Conservation (phyloP, 2,113 vertebrate species). For the Phalacrocorax aristotelis region DNA sequence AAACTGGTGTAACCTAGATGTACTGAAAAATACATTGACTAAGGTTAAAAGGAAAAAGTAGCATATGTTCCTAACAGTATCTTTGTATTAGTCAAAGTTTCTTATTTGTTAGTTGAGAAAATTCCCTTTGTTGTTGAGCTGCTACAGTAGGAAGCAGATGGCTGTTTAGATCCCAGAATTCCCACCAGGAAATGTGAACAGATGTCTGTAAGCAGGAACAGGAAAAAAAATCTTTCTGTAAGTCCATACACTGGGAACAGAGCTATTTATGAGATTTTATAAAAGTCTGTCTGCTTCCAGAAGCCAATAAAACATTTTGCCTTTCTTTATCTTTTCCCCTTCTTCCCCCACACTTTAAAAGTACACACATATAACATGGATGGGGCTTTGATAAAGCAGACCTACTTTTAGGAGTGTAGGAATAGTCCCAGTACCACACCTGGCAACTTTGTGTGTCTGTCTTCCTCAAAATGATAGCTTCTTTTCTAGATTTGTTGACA, state of each 20-base stretch:
- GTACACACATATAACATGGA: background rate
- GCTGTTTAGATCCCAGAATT: conserved; percentile 61
- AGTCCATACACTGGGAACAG: background rate
- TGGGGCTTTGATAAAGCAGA: background rate
- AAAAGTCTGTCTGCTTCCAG: conserved; percentile 12
- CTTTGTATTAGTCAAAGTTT: conserved; percentile 44
- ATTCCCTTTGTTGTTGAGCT: conserved; percentile 54
- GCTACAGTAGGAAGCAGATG: conserved; percentile 58
- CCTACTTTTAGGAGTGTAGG: background rate
- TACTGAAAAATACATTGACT: conserved; percentile 22
- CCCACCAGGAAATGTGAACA: conserved; percentile 61
- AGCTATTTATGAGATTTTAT: conserved; percentile 31
- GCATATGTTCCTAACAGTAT: background rate
- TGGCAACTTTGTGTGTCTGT: background rate
- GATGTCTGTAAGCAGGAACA: conserved; percentile 61
- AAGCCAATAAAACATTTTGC: background rate
- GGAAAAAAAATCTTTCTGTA: background rate
- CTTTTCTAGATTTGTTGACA: background rate
- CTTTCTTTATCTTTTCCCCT: background rate
- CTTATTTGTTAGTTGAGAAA: conserved; percentile 43
- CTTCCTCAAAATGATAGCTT: background rate
- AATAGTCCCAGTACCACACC: background rate
- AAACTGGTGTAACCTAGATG: background rate
- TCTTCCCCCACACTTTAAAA: background rate
- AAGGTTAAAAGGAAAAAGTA: conserved; percentile 26